Evolutionary conservation across 2,797 vertebrate genomes (phyloP).

Genomic region (Monodelphis domestica): DNA sequence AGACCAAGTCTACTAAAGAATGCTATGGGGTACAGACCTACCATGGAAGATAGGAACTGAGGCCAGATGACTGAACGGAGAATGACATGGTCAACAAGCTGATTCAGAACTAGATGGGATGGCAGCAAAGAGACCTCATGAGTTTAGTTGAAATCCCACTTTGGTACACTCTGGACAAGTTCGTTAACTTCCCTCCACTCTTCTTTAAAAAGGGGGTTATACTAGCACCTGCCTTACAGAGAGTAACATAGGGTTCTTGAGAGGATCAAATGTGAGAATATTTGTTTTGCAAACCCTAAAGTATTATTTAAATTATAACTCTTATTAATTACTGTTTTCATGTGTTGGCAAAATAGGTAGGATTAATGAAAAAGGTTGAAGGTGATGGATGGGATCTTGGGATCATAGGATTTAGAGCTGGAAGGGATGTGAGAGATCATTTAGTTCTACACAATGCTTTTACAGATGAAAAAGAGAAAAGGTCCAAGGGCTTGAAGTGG

Average conservation of each 20-base stretch:
- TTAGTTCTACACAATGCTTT: not conserved
- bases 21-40: not conserved
- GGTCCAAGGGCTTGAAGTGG: not conserved
- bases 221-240: not conserved
- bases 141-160: not conserved
- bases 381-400: not conserved
- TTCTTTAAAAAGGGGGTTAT: conserved; percentile 3
- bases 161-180: not conserved
- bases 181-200: not conserved
- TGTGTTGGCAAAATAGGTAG: not conserved
- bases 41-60: not conserved
- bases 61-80: not conserved
- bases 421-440: not conserved
- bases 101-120: not conserved
- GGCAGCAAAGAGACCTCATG: not conserved
- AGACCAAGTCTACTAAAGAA: not conserved
- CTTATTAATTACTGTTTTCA: not conserved
- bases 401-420: not conserved
- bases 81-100: not conserved
- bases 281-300: not conserved
- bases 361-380: not conserved
- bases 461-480: not conserved
- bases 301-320: not conserved
- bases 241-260: no score
- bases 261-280: conserved; percentile 4